phyloP scores from a whole-genome alignment of 2,888 invertebrate species.

The Xanthia icteritia region DNA sequence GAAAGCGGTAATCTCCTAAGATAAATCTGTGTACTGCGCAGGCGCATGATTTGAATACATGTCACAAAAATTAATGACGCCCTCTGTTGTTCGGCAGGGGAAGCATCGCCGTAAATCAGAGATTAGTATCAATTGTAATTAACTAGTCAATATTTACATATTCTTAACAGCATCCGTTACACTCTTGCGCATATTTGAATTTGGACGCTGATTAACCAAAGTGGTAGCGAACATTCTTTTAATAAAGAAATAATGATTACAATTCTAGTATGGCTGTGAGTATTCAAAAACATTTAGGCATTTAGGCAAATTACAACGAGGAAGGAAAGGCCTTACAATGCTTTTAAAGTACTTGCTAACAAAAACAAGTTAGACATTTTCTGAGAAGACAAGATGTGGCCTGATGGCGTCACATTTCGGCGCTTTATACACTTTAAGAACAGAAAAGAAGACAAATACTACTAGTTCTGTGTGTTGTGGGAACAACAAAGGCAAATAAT shows the following conservation, averaged over 20 bases:
- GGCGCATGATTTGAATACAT: slow-evolving; percentile 68
- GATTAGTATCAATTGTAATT: slow-evolving; percentile 69
- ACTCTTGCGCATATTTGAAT: slow-evolving; percentile 22
- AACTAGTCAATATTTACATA: slow-evolving; percentile 66
- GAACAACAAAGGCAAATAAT: too few species aligned
- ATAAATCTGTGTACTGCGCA: slow-evolving; percentile 67
- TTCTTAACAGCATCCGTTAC: slow-evolving; percentile 39
- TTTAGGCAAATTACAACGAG: too few species aligned
- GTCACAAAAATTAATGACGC: slow-evolving; percentile 64
- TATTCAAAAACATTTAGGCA: too few species aligned
- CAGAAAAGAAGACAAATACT: too few species aligned
- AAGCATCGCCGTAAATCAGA: slow-evolving; percentile 58
- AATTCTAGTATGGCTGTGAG: background rate
- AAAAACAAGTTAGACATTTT: too few species aligned
- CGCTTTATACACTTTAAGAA: too few species aligned
- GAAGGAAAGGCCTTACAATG: too few species aligned
- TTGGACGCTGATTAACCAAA: slow-evolving; percentile 12
- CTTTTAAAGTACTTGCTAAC: too few species aligned
- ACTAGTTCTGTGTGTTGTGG: too few species aligned
- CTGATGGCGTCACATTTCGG: too few species aligned
- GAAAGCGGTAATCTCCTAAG: slow-evolving; percentile 70
- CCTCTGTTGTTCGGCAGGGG: slow-evolving; percentile 49
- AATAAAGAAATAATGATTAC: slow-evolving; percentile 27
- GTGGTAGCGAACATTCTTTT: slow-evolving; percentile 16
- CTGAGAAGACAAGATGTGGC: too few species aligned